These are phyloP conservation scores for Bedellia somnulentella DNA, from an alignment of 2,888 invertebrate genomes.

Conservation along the genomic window DNA sequence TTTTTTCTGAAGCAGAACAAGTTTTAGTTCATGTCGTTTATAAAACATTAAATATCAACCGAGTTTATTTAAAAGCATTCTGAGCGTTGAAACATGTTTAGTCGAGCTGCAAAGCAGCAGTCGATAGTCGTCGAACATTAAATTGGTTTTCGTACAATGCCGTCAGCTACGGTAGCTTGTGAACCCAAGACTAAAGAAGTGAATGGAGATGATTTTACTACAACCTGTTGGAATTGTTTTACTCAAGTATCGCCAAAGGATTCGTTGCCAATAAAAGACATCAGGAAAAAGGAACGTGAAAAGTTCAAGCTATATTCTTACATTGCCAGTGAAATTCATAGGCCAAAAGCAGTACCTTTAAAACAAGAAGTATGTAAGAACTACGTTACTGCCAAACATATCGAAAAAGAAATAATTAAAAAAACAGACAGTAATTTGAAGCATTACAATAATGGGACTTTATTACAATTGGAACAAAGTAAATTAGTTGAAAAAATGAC, in stretches of 20 bases:
- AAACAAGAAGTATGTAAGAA: slow-evolving; percentile 39
- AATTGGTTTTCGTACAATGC: too few species aligned
- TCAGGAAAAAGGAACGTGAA: slow-evolving; percentile 27
- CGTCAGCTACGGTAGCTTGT: too few species aligned
- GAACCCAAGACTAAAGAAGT: too few species aligned
- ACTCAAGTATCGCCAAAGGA: slow-evolving; percentile 18
- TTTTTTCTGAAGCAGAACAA: too few species aligned
- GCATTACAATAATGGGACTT: too few species aligned
- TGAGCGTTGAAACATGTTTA: too few species aligned
- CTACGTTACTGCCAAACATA: slow-evolving; percentile 28
- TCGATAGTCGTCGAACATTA: too few species aligned
- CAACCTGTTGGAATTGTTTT: slow-evolving; percentile 51
- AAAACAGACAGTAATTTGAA: too few species aligned
- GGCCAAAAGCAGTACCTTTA: slow-evolving; percentile 32
- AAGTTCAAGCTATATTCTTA: slow-evolving; percentile 38
- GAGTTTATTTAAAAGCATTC: slow-evolving; percentile 11
- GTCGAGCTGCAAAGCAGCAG: too few species aligned
- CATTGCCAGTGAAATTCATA: slow-evolving; percentile 30
- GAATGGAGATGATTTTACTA: too few species aligned
- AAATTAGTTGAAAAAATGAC: too few species aligned
- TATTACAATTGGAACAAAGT: too few species aligned
- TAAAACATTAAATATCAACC: slow-evolving; percentile 25
- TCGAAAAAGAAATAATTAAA: slow-evolving; percentile 29
- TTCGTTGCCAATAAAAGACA: slow-evolving; percentile 21
- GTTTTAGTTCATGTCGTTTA: slow-evolving; percentile 33